Conservation (phyloP, 2,113 vertebrate genomes). For the Coturnix japonica region DNA sequence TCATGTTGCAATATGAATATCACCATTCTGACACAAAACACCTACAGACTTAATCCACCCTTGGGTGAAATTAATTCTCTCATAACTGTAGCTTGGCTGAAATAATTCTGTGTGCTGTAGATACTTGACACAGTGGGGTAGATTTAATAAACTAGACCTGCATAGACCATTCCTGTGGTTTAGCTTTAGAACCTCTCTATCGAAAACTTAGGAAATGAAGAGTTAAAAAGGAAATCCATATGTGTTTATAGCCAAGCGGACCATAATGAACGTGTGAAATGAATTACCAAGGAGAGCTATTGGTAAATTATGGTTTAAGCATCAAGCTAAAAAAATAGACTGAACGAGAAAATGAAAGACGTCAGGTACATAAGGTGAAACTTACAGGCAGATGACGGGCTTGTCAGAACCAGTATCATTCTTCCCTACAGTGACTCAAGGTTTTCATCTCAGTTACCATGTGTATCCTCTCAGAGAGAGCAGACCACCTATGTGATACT, state of each 20-base stretch:
- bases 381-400: background rate
- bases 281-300: conserved; percentile 53
- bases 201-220: conserved; percentile 68
- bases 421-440: background rate
- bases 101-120: conserved; percentile 23
- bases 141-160: conserved; percentile 67
- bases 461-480: background rate
- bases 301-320: conserved; percentile 34
- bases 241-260: conserved; percentile 55
- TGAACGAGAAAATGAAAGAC: background rate
- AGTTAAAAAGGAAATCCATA: conserved; percentile 73
- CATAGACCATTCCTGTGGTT: conserved; percentile 60
- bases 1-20: conserved; percentile 33
- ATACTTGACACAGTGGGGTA: background rate
- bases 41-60: conserved; percentile 61
- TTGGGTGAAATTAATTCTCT: conserved; percentile 63
- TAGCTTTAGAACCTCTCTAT: conserved; percentile 64
- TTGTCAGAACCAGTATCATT: conserved; percentile 12
- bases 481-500: conserved; percentile 42
- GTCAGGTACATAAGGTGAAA: background rate
- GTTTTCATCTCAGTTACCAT: background rate
- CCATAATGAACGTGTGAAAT: conserved; percentile 68
- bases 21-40: conserved; percentile 40
- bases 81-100: conserved; percentile 6
- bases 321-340: background rate